Percentiles rank a stretch among this genome's conserved stretches.
These are phyloP conservation scores for Philonicus albiceps DNA, from an alignment of 2,888 invertebrate species.

Conservation along the genomic window DNA sequence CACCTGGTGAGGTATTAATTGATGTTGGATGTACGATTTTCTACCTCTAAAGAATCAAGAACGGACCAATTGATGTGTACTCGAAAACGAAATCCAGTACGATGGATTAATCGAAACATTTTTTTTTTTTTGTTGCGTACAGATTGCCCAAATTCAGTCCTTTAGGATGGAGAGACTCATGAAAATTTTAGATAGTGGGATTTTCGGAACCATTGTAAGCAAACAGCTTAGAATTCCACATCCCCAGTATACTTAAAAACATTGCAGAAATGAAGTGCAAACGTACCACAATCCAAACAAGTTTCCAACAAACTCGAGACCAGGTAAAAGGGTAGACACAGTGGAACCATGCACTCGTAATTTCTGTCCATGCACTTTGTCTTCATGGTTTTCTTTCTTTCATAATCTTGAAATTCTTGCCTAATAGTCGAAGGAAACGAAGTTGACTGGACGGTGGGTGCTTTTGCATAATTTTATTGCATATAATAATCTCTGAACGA, in stretches of 20 bases:
- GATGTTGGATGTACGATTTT: neutral
- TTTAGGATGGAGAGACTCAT: neutral
- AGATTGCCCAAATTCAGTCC: neutral
- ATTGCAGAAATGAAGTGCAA: neutral
- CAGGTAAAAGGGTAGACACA: neutral
- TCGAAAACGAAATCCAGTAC: neutral
- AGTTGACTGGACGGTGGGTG: neutral
- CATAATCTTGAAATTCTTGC: neutral
- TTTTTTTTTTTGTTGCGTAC: neutral
- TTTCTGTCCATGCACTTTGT: neutral
- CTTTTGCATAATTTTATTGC: neutral
- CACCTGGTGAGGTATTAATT: neutral
- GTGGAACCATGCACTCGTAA: neutral
- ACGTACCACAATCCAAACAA: neutral
- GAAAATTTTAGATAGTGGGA: neutral
- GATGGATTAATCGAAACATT: neutral
- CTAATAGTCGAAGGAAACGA: neutral
- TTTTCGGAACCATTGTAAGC: neutral
- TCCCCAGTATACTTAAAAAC: neutral
- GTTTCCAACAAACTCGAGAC: neutral
- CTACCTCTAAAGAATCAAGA: neutral
- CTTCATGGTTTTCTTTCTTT: neutral
- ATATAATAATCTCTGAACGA: neutral
- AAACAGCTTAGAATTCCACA: neutral
- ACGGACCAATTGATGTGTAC: neutral